Evolutionary conservation across 2,888 invertebrate genomes (phyloP).

Genomic region (Keiferia lycopersicella): DNA sequence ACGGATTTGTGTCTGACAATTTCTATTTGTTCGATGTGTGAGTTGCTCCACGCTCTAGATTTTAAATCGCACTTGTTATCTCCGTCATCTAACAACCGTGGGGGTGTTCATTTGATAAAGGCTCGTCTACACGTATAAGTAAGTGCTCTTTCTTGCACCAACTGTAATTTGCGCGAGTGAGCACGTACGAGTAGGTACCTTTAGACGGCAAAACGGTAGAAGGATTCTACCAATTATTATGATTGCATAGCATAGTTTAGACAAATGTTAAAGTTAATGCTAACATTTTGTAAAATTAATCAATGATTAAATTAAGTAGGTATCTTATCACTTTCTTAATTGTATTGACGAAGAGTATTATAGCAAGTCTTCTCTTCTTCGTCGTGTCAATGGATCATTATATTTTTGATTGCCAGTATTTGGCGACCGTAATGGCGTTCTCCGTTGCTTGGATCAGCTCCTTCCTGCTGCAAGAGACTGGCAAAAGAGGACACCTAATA

Average conservation of each 20-base stretch:
- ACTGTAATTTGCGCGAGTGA: not conserved
- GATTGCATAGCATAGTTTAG: not conserved
- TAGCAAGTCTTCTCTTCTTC: too few relatives aligned
- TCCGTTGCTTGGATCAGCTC: too few relatives aligned
- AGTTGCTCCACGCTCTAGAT: not conserved
- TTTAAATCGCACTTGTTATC: constrained; percentile 7
- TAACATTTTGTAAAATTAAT: too few relatives aligned
- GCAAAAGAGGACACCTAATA: too few relatives aligned
- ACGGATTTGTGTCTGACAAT: constrained; percentile 19
- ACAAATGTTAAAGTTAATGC: not conserved
- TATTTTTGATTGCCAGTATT: too few relatives aligned
- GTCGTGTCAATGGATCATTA: too few relatives aligned
- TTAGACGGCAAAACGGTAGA: not conserved
- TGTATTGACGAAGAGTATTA: too few relatives aligned
- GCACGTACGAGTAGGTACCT: constrained; percentile 2
- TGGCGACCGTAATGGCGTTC: too few relatives aligned
- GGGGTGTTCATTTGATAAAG: constrained; percentile 7
- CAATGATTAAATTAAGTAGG: too few relatives aligned
- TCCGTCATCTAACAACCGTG: not conserved
- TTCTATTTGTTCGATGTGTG: constrained; percentile 2
- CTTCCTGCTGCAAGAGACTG: too few relatives aligned
- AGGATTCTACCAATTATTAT: not conserved
- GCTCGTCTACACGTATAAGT: constrained; percentile 4
- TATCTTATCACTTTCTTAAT: too few relatives aligned
- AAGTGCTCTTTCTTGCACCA: not conserved